Evolutionary conservation across 2,888 invertebrate species (phyloP).

Genomic region (Tanytarsus gracilentus): DNA sequence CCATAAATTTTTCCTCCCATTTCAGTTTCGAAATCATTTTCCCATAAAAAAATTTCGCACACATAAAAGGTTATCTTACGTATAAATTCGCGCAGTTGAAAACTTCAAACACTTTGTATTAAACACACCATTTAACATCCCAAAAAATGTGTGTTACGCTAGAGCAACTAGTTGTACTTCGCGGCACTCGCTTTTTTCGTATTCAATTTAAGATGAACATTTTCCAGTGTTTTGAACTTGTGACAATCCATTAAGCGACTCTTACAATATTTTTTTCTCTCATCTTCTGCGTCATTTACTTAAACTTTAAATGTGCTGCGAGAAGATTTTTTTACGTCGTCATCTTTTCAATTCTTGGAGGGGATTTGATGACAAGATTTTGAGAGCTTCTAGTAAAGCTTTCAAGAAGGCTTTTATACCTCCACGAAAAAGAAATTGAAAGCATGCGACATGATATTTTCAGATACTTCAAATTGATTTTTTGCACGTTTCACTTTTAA

Average conservation of each 20-base stretch:
- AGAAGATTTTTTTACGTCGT: no score
- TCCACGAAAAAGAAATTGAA: no score
- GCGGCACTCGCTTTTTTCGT: not conserved
- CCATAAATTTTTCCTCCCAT: no score
- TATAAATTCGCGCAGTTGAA: no score
- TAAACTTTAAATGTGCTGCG: not conserved
- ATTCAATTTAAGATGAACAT: not conserved
- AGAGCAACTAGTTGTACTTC: not conserved
- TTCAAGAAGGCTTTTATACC: no score
- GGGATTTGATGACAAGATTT: not conserved
- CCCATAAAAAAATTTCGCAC: not conserved
- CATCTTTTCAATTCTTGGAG: no score
- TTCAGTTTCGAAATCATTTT: no score
- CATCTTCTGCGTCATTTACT: not conserved
- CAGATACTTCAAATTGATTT: no score
- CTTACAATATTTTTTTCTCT: not conserved
- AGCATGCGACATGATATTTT: no score
- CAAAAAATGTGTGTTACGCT: not conserved
- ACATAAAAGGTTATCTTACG: no score
- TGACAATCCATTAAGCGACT: not conserved
- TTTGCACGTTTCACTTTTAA: no score
- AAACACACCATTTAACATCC: constrained; percentile 13
- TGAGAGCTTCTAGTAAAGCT: no score
- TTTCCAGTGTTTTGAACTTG: not conserved
- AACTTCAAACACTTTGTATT: constrained; percentile 11